phyloP scores from a whole-genome alignment of 2,113 vertebrate genomes.

The Dunckerocampus dactyliophorus region DNA sequence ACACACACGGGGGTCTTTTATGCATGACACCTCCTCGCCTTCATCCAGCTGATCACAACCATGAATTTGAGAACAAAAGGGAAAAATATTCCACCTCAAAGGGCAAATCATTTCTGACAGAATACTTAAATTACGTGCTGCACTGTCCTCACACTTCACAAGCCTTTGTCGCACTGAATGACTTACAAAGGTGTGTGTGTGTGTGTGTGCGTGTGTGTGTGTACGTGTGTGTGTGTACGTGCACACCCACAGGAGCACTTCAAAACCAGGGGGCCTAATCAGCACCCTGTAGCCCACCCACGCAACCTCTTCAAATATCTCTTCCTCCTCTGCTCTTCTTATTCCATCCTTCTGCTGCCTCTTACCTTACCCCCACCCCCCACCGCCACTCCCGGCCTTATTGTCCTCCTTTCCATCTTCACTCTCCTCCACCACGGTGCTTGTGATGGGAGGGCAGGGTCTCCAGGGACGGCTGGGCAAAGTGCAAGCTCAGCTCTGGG shows the following conservation, averaged over 20 bases:
- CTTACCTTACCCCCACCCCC: conserved; percentile 13
- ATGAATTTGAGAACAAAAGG: conserved; percentile 59
- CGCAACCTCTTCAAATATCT: conserved; percentile 45
- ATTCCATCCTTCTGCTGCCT: conserved; percentile 37
- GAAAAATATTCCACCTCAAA: conserved; percentile 58
- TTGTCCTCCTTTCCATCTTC: conserved; percentile 17
- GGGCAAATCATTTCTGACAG: conserved; percentile 58
- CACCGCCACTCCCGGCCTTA: conserved; percentile 11
- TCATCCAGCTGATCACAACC: conserved; percentile 50
- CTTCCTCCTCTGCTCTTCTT: conserved; percentile 39
- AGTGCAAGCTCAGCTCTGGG: conserved; percentile 32
- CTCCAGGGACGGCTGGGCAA: conserved; percentile 38
- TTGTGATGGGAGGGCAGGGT: neutral
- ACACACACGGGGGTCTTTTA: conserved; percentile 29
- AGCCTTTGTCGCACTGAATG: conserved; percentile 50
- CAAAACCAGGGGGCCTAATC: conserved; percentile 65
- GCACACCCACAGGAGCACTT: conserved; percentile 47
- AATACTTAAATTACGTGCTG: conserved; percentile 49
- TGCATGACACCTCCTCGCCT: conserved; percentile 41
- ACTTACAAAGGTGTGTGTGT: conserved; percentile 39
- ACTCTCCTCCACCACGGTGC: conserved; percentile 8
- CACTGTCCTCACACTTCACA: conserved; percentile 52
- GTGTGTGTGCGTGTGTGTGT: conserved; percentile 17
- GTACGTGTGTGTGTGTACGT: conserved; percentile 14
- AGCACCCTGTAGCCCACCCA: conserved; percentile 65